These are phyloP conservation scores for Enteromius afrohamiltoni DNA, from an alignment of 2,797 vertebrate genomes.

Conservation along the genomic window DNA sequence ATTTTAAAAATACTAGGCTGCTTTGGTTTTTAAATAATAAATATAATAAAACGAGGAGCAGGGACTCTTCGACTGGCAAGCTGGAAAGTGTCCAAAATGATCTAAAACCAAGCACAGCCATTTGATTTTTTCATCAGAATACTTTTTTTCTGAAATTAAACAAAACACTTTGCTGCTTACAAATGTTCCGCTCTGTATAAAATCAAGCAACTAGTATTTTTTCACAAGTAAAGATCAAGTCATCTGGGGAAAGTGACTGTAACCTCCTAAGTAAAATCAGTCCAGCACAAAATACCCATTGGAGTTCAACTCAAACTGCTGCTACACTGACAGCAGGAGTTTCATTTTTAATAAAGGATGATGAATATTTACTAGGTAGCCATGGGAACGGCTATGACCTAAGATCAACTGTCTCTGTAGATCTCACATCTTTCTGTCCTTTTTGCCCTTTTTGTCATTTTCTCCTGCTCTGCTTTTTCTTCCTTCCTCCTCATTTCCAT, in stretches of 20 bases:
- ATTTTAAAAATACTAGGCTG: background rate
- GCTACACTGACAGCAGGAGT: background rate
- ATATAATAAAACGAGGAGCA: background rate
- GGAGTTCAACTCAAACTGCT: background rate
- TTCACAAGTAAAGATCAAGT: background rate
- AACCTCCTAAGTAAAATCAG: background rate
- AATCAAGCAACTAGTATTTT: background rate
- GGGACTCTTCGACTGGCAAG: background rate
- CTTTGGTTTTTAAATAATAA: background rate
- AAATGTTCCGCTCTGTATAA: background rate
- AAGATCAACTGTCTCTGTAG: background rate
- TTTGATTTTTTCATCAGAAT: background rate
- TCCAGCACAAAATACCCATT: background rate
- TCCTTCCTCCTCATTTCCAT: background rate
- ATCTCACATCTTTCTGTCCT: background rate
- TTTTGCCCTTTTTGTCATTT: no score
- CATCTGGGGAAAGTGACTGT: background rate
- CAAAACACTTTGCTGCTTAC: background rate
- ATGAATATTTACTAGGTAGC: slow-evolving; percentile 23
- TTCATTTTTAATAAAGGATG: slow-evolving; percentile 35
- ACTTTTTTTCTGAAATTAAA: background rate
- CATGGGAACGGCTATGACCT: slow-evolving; percentile 3
- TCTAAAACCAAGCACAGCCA: background rate
- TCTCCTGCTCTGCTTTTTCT: background rate
- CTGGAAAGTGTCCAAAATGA: background rate